Conservation (phyloP, 2,888 invertebrate species). For the Polyommatus iphigenia region DNA sequence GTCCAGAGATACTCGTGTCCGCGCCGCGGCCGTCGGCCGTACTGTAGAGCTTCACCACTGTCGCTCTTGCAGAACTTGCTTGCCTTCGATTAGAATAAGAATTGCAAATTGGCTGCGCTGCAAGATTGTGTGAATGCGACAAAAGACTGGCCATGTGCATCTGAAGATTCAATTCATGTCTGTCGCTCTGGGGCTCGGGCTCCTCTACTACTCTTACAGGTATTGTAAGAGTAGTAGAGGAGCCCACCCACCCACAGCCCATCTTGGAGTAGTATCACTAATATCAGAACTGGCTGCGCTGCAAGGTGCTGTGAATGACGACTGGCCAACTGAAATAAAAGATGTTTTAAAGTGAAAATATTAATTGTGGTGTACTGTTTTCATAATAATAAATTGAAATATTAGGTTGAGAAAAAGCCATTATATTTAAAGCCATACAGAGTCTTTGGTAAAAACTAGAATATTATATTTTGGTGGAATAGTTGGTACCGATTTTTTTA, state of each 20-base stretch:
- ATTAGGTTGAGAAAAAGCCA: not conserved
- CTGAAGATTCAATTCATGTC: not conserved
- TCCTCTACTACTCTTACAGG: too few relatives aligned
- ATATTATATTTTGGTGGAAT: not conserved
- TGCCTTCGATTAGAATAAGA: conserved; percentile 51
- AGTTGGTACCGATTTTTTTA: not conserved
- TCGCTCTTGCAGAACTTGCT: conserved; percentile 87
- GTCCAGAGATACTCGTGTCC: conserved; percentile 89
- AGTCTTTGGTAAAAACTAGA: not conserved
- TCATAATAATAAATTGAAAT: not conserved
- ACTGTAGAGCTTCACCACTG: conserved; percentile 87
- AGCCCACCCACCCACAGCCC: too few relatives aligned
- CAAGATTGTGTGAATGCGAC: too few relatives aligned
- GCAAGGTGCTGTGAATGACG: too few relatives aligned
- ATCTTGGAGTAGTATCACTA: too few relatives aligned
- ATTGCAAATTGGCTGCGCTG: not conserved
- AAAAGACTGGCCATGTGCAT: too few relatives aligned
- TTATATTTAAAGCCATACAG: not conserved
- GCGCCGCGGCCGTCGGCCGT: conserved; percentile 81
- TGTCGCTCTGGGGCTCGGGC: too few relatives aligned
- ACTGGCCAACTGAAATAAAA: not conserved
- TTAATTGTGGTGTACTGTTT: not conserved
- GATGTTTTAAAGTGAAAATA: not conserved
- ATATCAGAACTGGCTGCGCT: too few relatives aligned
- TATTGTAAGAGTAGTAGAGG: too few relatives aligned